These are phyloP conservation scores for Acleris emargana DNA, from an alignment of 2,888 invertebrate genomes.

Conservation along the genomic window DNA sequence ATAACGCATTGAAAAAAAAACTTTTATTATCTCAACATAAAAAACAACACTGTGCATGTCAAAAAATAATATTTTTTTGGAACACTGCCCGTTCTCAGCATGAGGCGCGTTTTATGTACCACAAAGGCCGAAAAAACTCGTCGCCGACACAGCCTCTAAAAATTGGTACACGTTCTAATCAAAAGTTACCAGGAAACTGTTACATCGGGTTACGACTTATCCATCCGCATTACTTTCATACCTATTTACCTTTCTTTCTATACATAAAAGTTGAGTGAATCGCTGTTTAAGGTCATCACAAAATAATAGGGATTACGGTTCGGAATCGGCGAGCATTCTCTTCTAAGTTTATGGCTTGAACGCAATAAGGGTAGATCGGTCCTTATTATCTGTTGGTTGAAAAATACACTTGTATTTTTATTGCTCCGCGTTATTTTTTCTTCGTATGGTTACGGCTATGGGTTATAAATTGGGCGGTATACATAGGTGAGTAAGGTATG, in stretches of 20 bases:
- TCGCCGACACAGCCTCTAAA: constrained; percentile 12
- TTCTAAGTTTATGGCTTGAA: constrained; percentile 22
- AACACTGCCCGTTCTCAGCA: no score
- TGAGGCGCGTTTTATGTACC: not conserved
- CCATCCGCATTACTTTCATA: constrained; percentile 23
- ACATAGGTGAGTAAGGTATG: not conserved
- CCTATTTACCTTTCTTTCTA: constrained; percentile 1
- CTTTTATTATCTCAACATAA: no score
- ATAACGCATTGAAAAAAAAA: no score
- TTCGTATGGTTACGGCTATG: not conserved
- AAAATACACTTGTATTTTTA: constrained; percentile 32
- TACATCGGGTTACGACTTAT: constrained; percentile 34
- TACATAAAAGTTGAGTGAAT: constrained; percentile 31
- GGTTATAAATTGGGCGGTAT: not conserved
- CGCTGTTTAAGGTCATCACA: constrained; percentile 31
- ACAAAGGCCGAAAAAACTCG: constrained; percentile 10
- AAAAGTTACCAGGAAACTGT: constrained; percentile 29
- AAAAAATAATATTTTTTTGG: no score
- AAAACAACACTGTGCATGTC: no score
- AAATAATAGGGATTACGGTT: constrained; percentile 32
- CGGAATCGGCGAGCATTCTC: constrained; percentile 17
- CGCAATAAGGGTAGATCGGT: constrained; percentile 34
- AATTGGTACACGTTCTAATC: constrained; percentile 34
- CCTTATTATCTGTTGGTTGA: constrained; percentile 27
- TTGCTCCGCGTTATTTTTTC: not conserved